Evolutionary conservation across 2,888 invertebrate species (phyloP).

Genomic region (Drosophila mayaguana): DNA sequence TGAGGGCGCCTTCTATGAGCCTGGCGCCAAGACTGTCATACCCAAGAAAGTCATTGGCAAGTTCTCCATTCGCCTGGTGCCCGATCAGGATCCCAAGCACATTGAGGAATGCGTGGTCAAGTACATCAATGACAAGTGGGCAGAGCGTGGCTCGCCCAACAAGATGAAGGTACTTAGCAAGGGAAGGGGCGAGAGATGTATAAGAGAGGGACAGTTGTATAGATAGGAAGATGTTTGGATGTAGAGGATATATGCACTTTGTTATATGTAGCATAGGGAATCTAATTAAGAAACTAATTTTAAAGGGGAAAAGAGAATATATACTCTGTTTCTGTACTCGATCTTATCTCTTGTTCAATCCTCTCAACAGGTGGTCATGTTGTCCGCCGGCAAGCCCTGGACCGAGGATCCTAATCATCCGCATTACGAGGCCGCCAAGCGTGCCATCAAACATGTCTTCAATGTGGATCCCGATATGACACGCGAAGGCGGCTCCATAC

Average conservation of each 20-base stretch:
- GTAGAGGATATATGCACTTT: neutral
- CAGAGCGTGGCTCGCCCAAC: slow-evolving; percentile 93
- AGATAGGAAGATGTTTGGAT: neutral
- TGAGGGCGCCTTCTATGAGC: slow-evolving; percentile 95
- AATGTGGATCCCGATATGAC: slow-evolving; percentile 96
- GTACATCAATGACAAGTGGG: slow-evolving; percentile 92
- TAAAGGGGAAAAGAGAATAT: neutral
- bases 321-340: neutral
- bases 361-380: slow-evolving; percentile 56
- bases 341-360: neutral
- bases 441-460: slow-evolving; percentile 93
- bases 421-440: slow-evolving; percentile 95
- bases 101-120: slow-evolving; percentile 92
- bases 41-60: slow-evolving; percentile 97
- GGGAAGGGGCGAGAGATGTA: neutral
- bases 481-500: slow-evolving; percentile 98
- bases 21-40: slow-evolving; percentile 98
- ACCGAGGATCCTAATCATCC: slow-evolving; percentile 96
- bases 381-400: slow-evolving; percentile 92
- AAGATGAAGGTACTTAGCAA: slow-evolving; percentile 87
- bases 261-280: too few species aligned
- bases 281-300: neutral
- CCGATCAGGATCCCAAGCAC: slow-evolving; percentile 94
- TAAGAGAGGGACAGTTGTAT: neutral
- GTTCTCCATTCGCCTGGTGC: slow-evolving; percentile 98